Evolutionary conservation across 2,797 vertebrate genomes (phyloP).

Genomic region (Melanotaenia trifasciata): DNA sequence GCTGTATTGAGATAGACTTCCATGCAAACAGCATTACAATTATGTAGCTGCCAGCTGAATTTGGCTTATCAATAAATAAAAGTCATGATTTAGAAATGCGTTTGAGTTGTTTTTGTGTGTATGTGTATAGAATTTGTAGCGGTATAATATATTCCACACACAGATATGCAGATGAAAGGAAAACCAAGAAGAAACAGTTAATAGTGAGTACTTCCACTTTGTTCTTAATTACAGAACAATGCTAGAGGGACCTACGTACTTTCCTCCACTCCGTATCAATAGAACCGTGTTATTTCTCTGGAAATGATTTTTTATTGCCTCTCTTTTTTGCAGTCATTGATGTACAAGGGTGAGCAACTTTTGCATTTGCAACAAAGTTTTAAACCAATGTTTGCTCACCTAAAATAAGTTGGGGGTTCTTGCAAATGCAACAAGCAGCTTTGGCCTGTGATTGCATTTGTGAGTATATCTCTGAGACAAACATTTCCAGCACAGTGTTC

Average conservation of each 20-base stretch:
- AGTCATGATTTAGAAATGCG: neutral
- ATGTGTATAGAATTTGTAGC: neutral
- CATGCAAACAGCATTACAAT: neutral
- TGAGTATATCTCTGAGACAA: slow-evolving; percentile 58
- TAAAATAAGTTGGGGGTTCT: slow-evolving; percentile 5
- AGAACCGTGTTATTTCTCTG: neutral
- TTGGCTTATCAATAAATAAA: neutral
- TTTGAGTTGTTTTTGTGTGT: neutral
- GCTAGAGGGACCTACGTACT: neutral
- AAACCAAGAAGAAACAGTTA: neutral
- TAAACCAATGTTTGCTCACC: neutral
- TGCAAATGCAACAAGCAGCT: slow-evolving; percentile 14
- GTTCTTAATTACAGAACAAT: neutral
- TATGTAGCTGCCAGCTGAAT: neutral
- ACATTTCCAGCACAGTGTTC: slow-evolving; percentile 74
- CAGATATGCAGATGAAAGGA: too few relatives aligned
- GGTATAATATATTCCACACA: too few relatives aligned
- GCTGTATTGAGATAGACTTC: neutral
- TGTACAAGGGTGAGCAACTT: neutral
- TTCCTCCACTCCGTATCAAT: neutral
- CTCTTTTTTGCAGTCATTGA: neutral
- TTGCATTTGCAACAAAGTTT: neutral
- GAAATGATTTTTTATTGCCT: neutral
- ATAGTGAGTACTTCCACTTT: neutral
- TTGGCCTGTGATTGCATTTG: slow-evolving; percentile 57